Base-by-base conservation (phyloP, 2,113 vertebrate genomes). In the Centropus unirufus region DNA sequence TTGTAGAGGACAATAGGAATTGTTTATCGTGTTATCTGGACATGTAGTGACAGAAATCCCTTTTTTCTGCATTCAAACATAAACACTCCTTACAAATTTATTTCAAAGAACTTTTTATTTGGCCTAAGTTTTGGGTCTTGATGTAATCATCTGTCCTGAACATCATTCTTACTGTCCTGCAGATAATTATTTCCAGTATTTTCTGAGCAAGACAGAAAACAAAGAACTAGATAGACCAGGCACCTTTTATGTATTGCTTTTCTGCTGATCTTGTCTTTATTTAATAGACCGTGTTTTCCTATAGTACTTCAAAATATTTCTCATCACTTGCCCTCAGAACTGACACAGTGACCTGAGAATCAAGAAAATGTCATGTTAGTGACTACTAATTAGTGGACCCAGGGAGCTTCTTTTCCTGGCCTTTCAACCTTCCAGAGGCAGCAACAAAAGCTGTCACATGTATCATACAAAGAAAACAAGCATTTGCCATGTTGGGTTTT, bases 351-450 rank as follows among this genome's bases (percentile, higher is more conserved):
- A 98, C 98, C 98, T 95, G 73, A 75, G 97, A 97, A 97, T 97
- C 97, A 96, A 96, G 92, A 92, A 96, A 91, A 95, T 98, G 98
- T 98, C 97, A 97, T 97, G 97, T 97, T 96, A 96, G 97, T 96
- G 97, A 98, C 98, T 98, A 97, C 98, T 99, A 99, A 99, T 99
- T 98, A 99, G 98, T 88, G 96, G 46, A 96, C 96, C 95, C 91
- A 92, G 94, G 96, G 95, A 95, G 96, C 95, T 96, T 74, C 96
- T 97, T 97, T 91, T 92, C 84, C 86, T 98, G 98, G 83, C 98
- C 98, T 97, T 97, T 96, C 96, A 97, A 96, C 98, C 98, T 97
- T 96, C 83, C 74, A 76, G 81, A 97, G 93, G 74, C 90, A 81
- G 87, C 83, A 88, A 80, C 93, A 89, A 90, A 95, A 97, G 94